A percentile compares a stretch with the other conserved stretches of the same genome.
Evolutionary conservation across 2,888 invertebrate genomes (phyloP).

Genomic region (Campoletis raptor): DNA sequence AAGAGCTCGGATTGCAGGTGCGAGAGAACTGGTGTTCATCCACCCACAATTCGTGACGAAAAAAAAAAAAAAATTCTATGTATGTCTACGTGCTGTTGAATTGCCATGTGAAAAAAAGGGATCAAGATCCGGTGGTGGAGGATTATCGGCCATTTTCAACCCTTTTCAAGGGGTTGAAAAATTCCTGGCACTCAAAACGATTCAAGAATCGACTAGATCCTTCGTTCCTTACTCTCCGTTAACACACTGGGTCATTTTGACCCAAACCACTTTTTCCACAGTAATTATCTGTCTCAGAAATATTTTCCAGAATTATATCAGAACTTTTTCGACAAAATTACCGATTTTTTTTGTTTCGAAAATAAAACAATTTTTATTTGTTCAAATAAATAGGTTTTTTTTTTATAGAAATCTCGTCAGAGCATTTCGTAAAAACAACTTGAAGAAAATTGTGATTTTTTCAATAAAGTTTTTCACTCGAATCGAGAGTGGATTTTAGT

Average conservation of each 20-base stretch:
- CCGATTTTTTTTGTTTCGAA: too few species aligned
- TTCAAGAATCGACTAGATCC: background rate
- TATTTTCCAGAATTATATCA: too few species aligned
- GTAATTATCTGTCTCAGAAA: too few species aligned
- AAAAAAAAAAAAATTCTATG: constrained; percentile 17
- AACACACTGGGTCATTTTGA: too few species aligned
- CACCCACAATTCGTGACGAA: constrained; percentile 37
- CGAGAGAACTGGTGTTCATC: constrained; percentile 64
- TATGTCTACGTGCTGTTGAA: constrained; percentile 34
- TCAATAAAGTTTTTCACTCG: too few species aligned
- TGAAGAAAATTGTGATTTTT: too few species aligned
- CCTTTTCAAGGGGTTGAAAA: constrained; percentile 11
- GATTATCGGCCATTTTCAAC: constrained; percentile 54
- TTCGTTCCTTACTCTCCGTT: background rate
- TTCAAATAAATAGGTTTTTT: too few species aligned
- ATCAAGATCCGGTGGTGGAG: constrained; percentile 57
- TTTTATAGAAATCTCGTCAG: too few species aligned
- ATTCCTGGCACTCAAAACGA: background rate
- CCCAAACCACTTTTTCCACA: too few species aligned
- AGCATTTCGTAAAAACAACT: too few species aligned
- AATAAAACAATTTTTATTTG: too few species aligned
- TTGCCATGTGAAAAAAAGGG: constrained; percentile 54
- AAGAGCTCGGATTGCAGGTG: constrained; percentile 71
- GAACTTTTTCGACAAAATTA: too few species aligned
- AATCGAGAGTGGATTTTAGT: background rate